Conservation (phyloP, 2,888 invertebrate species). For the Plebejus melissa region DNA sequence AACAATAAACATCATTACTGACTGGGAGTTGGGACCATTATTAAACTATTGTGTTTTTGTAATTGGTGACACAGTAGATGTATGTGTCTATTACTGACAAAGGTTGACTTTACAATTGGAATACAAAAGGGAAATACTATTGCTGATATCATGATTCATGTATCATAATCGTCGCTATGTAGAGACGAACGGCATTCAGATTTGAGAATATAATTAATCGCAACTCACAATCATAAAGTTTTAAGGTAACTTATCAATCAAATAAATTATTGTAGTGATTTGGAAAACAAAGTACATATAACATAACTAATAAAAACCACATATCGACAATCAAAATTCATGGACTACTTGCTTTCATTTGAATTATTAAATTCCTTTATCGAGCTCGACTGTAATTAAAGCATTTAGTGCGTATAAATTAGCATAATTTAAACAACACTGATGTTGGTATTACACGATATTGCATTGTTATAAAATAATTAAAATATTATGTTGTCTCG, state of each 20-base stretch:
- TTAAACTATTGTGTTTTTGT: neutral
- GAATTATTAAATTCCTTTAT: slow-evolving; percentile 19
- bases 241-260: too few species aligned
- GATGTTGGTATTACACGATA: neutral
- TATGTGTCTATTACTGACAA: neutral
- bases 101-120: slow-evolving; percentile 2
- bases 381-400: neutral
- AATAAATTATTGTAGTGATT: neutral
- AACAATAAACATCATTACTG: neutral
- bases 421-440: slow-evolving; percentile 1
- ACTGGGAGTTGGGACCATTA: neutral
- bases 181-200: too few species aligned
- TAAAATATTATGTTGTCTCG: neutral
- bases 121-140: neutral
- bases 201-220: neutral
- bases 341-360: slow-evolving; percentile 15
- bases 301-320: neutral
- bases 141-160: neutral
- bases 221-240: too few species aligned
- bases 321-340: neutral
- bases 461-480: neutral
- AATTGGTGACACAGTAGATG: neutral
- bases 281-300: neutral
- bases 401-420: slow-evolving; percentile 17
- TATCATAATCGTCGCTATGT: neutral